A percentile compares a stretch with the other conserved stretches of the same genome.
Evolutionary conservation across 2,888 invertebrate genomes (phyloP).

Genomic region (Syritta pipiens): DNA sequence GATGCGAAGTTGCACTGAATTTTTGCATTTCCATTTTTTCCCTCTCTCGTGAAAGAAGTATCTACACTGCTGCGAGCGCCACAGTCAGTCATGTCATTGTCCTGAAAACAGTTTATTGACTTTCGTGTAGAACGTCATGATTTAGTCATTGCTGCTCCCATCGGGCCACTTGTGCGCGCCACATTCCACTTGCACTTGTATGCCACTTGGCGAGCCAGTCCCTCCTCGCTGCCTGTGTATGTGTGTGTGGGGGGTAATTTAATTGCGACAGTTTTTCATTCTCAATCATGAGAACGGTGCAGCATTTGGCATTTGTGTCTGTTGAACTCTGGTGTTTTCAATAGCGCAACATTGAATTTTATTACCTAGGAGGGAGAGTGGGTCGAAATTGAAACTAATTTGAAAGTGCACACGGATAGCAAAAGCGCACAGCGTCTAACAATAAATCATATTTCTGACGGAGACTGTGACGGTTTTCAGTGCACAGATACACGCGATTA

Average conservation of each 20-base stretch:
- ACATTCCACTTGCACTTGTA: conserved; percentile 45
- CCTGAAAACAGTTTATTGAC: conserved; percentile 72
- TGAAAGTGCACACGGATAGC: background rate
- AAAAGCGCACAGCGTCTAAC: background rate
- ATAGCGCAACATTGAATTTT: conserved; percentile 51
- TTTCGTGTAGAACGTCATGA: conserved; percentile 42
- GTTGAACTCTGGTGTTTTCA: conserved; percentile 30
- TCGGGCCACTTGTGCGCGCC: conserved; percentile 3
- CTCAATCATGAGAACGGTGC: conserved; percentile 21
- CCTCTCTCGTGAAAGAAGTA: too few species aligned
- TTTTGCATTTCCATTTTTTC: too few species aligned
- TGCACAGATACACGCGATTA: too few species aligned
- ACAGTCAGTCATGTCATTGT: conserved; percentile 70
- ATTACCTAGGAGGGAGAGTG: conserved; percentile 1
- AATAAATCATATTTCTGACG: background rate
- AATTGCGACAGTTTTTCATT: conserved; percentile 52
- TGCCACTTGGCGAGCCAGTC: background rate
- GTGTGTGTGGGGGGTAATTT: conserved; percentile 16
- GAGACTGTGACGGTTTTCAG: background rate
- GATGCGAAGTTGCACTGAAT: too few species aligned
- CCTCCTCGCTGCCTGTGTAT: background rate
- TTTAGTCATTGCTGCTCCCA: conserved; percentile 44
- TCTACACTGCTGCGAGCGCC: background rate
- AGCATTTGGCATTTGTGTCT: conserved; percentile 33
- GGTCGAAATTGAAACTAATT: conserved; percentile 38